Percentiles rank a stretch among this genome's conserved stretches.
These are phyloP conservation scores for Hypselothyrea guttata DNA, from an alignment of 2,888 invertebrate genomes.

Conservation along the genomic window DNA sequence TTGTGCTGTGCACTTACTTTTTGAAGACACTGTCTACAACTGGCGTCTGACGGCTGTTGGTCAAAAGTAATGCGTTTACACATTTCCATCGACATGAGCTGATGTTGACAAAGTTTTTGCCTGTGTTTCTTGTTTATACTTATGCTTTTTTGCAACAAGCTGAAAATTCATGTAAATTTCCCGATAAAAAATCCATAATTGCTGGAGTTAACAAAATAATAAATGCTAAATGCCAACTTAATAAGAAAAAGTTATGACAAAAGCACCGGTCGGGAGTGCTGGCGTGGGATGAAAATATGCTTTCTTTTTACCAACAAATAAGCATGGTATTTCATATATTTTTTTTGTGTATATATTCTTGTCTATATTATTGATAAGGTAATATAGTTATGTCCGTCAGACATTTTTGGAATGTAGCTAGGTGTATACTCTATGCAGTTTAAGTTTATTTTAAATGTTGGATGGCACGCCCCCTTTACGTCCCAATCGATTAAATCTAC, in stretches of 20 bases:
- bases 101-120: constrained; percentile 9
- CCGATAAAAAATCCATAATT: constrained; percentile 59
- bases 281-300: too few relatives aligned
- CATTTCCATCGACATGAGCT: constrained; percentile 24
- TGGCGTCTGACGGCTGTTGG: constrained; percentile 70
- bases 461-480: too few relatives aligned
- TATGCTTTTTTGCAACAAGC: constrained; percentile 66
- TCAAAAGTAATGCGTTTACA: constrained; percentile 50
- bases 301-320: too few relatives aligned
- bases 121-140: constrained; percentile 44
- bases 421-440: too few relatives aligned
- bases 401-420: too few relatives aligned
- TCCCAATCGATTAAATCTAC: too few relatives aligned
- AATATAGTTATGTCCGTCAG: too few relatives aligned
- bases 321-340: too few relatives aligned
- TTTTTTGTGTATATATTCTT: too few relatives aligned
- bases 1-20: constrained; percentile 10
- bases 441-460: too few relatives aligned
- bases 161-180: constrained; percentile 75
- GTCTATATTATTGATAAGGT: too few relatives aligned
- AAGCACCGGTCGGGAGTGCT: too few relatives aligned
- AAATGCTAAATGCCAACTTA: constrained; percentile 7
- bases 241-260: background rate
- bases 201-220: constrained; percentile 53
- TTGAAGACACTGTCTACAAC: constrained; percentile 21